Evolutionary conservation across 92 coral and sea anemone species (phyloP).

Genomic region (Desmophyllum pertusum): DNA sequence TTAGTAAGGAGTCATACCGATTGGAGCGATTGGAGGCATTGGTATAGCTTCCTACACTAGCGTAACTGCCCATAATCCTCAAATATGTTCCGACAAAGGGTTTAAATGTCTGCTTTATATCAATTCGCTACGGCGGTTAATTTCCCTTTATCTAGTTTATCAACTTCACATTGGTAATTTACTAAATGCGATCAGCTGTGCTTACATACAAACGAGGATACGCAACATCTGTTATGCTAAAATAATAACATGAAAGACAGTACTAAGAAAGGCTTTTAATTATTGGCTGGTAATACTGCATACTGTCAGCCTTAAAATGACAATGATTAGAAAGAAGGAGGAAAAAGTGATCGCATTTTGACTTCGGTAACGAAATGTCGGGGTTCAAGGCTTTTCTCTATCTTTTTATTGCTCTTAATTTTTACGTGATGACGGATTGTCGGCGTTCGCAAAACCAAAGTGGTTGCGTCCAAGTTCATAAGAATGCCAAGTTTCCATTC

Average conservation of each 20-base stretch:
- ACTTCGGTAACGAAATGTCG: neutral
- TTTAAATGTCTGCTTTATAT: too few species aligned
- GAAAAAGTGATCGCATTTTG: neutral
- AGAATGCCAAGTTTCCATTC: neutral
- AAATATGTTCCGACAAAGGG: too few species aligned
- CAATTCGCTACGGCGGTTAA: too few species aligned
- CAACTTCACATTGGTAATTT: too few species aligned
- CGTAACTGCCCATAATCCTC: too few species aligned
- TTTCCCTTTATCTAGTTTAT: too few species aligned
- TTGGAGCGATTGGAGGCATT: too few species aligned
- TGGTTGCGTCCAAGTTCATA: neutral
- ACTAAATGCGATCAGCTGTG: too few species aligned
- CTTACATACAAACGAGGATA: too few species aligned
- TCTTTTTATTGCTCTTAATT: neutral
- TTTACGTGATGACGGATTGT: neutral
- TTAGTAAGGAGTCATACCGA: too few species aligned
- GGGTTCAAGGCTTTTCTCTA: neutral
- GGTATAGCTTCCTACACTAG: too few species aligned
- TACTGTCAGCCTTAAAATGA: neutral
- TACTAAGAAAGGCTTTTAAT: neutral
- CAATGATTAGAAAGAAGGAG: neutral
- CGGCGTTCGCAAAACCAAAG: neutral
- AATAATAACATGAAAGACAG: neutral
- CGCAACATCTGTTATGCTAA: neutral
- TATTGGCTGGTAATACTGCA: neutral